Evolutionary conservation across 2,888 invertebrate genomes (phyloP).

Genomic region (Galerucella nymphaeae): DNA sequence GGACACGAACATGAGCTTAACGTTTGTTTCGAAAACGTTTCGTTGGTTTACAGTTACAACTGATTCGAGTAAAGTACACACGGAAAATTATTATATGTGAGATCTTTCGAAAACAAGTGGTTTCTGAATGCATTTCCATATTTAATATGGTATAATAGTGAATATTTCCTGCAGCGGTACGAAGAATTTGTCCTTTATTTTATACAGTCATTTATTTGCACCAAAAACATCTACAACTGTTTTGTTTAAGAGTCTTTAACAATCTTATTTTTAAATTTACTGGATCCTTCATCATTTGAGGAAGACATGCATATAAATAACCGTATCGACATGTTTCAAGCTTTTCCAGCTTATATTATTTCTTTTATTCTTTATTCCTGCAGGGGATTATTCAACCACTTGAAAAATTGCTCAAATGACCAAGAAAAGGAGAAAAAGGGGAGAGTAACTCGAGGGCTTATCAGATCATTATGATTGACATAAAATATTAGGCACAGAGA

Average conservation of each 20-base stretch:
- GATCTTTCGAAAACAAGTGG: background rate
- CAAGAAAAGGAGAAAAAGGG: constrained; percentile 16
- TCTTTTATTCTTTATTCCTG: background rate
- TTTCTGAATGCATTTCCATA: background rate
- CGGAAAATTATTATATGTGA: background rate
- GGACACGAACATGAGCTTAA: background rate
- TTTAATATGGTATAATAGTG: background rate
- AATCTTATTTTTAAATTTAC: no score
- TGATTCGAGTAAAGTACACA: background rate
- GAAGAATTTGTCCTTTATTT: no score
- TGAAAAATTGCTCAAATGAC: constrained; percentile 26
- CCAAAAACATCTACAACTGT: no score
- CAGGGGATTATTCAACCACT: constrained; percentile 11
- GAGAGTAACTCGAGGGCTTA: background rate
- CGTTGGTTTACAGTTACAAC: background rate
- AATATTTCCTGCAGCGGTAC: no score
- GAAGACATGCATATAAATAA: no score
- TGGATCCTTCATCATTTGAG: no score
- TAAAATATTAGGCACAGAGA: constrained; percentile 17
- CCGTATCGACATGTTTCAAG: no score
- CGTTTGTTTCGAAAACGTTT: background rate
- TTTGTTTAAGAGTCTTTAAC: no score
- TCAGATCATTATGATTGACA: constrained; percentile 17
- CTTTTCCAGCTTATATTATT: background rate
- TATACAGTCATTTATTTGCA: no score